Evolutionary conservation across 2,888 invertebrate genomes (phyloP), one percentile per base, ranked within the genome.

Genomic region (Aricia artaxerxes): DNA sequence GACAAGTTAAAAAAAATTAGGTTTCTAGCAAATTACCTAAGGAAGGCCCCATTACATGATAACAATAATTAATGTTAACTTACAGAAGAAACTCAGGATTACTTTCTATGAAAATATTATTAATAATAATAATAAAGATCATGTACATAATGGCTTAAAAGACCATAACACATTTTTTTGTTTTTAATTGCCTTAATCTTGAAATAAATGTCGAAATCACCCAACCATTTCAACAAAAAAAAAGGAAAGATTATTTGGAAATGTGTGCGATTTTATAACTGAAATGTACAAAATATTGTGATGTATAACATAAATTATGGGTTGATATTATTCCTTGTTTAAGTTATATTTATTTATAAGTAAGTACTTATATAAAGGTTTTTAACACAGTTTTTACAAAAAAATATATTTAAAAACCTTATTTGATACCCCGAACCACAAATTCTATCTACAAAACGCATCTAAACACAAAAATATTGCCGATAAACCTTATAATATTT

Each of bases 21-120:
- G 35, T 69, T 35, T 69, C 69, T 69, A 69, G 69, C 69, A 69
- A 69, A 69, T 69, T 69, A 69, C 35, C 69, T 69, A 69, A 69
- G 69, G 69, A 69, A 69, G 69, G 69, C 69, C 35, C 69, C 69
- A 35, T 69, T 38, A 69, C 69, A 69, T 69, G 35, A 69, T 38
- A 38, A 35, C 11, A 69, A 64, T 24, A 35, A 35, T 35, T 24
- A 24, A 31, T 24, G 4, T 38, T 38, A 38, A 35, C 69, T 69
- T 13, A 61, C 35, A 35, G 35, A 69, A 35, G 69, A 38, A 35
- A 64, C 13, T 16, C 13, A 69, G 13, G 13, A 69, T 16, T 6
- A 13, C 5, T 13, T 35, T 16, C 16, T 35, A 69, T 16, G 4
- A 69, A 69, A 69, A 16, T 69, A 69, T 38, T 38, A 64, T 64